Conservation (phyloP, 2,797 vertebrate species). For the Tragopan temminckii region DNA sequence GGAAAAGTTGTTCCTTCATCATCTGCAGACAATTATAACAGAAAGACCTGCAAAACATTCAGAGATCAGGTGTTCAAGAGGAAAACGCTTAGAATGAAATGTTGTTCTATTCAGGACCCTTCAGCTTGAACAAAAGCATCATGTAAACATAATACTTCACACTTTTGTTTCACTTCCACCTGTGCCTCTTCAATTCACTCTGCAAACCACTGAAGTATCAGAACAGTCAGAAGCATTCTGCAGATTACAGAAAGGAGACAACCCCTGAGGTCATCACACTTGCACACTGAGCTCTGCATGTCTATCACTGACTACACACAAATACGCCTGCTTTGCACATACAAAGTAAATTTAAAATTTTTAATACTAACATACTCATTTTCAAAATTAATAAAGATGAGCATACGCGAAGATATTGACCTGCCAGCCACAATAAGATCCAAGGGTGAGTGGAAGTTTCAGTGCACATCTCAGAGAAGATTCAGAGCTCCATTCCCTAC, state of each 20-base stretch:
- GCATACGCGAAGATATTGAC: neutral
- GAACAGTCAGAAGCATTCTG: neutral
- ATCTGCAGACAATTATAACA: conserved; percentile 37
- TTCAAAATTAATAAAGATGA: neutral
- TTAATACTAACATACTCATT: neutral
- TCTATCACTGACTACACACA: neutral
- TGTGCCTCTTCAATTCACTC: neutral
- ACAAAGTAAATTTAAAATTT: neutral
- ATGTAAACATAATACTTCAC: neutral
- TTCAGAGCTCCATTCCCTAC: neutral
- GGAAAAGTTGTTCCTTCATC: conserved; percentile 18
- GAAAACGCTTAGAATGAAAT: neutral
- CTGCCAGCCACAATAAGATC: neutral
- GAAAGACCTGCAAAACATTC: neutral
- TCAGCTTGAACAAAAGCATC: neutral
- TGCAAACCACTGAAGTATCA: neutral
- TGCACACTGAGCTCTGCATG: neutral
- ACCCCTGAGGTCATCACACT: neutral
- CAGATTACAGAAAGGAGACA: neutral
- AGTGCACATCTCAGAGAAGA: neutral
- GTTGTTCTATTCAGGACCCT: neutral
- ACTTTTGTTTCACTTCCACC: neutral
- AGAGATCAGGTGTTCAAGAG: neutral
- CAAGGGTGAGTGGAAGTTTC: neutral
- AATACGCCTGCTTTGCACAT: neutral